These are phyloP conservation scores for Calliopsis andreniformis DNA, from an alignment of 1,140 invertebrate genomes.

Conservation along the genomic window DNA sequence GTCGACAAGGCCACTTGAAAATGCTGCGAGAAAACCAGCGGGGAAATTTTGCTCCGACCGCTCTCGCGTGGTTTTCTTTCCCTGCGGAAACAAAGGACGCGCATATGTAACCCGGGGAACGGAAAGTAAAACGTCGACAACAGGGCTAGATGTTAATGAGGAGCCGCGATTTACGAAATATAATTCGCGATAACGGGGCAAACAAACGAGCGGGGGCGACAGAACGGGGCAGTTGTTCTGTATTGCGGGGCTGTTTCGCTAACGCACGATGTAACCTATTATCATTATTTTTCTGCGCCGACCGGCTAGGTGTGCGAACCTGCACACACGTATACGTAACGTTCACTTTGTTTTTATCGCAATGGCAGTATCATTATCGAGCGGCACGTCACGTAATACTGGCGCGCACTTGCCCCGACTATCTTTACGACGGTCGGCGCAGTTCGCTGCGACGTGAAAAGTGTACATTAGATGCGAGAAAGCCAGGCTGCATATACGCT, in stretches of 20 bases:
- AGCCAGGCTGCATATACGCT: slow-evolving; percentile 34
- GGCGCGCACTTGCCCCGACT: slow-evolving; percentile 58
- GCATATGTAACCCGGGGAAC: not conserved
- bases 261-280: slow-evolving; percentile 60
- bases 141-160: slow-evolving; percentile 16
- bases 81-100: not conserved
- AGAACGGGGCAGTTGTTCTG: slow-evolving; percentile 27
- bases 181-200: slow-evolving; percentile 14
- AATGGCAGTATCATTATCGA: slow-evolving; percentile 64
- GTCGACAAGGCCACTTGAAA: not conserved
- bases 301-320: slow-evolving; percentile 24
- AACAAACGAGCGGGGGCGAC: slow-evolving; percentile 21
- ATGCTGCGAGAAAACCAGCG: not conserved
- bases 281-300: slow-evolving; percentile 62
- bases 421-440: slow-evolving; percentile 59
- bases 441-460: slow-evolving; percentile 71
- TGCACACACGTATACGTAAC: slow-evolving; percentile 29
- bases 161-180: slow-evolving; percentile 25
- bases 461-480: slow-evolving; percentile 68
- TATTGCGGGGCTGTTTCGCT: slow-evolving; percentile 38
- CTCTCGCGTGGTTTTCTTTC: not conserved
- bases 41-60: too few species aligned
- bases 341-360: slow-evolving; percentile 66
- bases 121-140: not conserved
- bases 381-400: slow-evolving; percentile 67